Percentiles rank a stretch among this genome's conserved stretches.
Conservation (phyloP, 2,797 vertebrate genomes). For the Pangasius larnaudii region DNA sequence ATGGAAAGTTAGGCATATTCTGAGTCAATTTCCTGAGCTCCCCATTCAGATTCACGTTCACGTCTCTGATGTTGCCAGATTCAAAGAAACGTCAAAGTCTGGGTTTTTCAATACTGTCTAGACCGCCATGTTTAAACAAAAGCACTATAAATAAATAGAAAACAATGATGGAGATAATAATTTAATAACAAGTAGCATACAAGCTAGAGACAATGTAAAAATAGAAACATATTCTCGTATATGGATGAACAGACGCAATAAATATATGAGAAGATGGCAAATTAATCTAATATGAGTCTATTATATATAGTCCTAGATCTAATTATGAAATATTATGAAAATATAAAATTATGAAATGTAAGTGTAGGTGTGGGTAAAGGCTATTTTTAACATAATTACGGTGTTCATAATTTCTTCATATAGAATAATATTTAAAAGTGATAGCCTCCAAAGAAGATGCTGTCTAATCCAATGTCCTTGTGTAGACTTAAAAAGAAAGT, state of each 20-base stretch:
- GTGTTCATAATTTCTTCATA: neutral
- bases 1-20: neutral
- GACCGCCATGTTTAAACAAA: neutral
- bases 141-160: neutral
- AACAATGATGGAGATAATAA: neutral
- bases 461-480: neutral
- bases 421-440: neutral
- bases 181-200: neutral
- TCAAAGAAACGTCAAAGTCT: neutral
- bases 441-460: neutral
- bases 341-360: neutral
- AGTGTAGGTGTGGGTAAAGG: too few relatives aligned
- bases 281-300: neutral
- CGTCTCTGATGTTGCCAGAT: neutral
- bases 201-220: neutral
- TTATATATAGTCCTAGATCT: neutral
- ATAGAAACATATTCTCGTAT: neutral
- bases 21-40: neutral
- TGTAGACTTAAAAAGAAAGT: neutral
- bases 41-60: neutral
- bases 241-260: neutral
- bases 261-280: neutral
- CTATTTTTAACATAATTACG: neutral
- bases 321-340: neutral
- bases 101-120: neutral